phyloP scores from a whole-genome alignment of 2,888 invertebrate species.

The Aproaerema taeniolella region DNA sequence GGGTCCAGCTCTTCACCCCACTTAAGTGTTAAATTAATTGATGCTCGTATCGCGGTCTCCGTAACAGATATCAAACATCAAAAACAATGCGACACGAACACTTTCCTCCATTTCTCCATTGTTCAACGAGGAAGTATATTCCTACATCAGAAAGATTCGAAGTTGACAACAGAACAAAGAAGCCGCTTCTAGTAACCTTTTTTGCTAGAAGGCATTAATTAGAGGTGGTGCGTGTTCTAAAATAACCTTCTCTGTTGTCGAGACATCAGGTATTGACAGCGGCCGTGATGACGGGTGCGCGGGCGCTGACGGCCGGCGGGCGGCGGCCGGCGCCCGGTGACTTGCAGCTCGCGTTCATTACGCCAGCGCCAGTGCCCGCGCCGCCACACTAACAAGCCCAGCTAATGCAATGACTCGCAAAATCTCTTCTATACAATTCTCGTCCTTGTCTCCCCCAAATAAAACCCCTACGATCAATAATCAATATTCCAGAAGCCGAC shows the following conservation, averaged over 20 bases:
- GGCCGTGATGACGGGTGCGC: conserved; percentile 46
- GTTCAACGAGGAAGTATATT: not conserved
- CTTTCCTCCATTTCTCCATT: no score
- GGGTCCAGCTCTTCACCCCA: conserved; percentile 24
- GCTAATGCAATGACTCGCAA: conserved; percentile 76
- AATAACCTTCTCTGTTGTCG: conserved; percentile 71
- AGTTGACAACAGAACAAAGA: conserved; percentile 63
- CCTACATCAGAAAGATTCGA: conserved; percentile 9
- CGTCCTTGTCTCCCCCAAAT: conserved; percentile 25
- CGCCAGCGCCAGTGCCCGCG: conserved; percentile 33
- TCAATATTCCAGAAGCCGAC: conserved; percentile 52
- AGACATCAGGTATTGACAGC: conserved; percentile 64
- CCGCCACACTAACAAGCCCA: conserved; percentile 68
- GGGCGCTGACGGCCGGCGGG: conserved; percentile 38
- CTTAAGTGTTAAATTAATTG: conserved; percentile 64
- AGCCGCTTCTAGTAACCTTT: conserved; percentile 57
- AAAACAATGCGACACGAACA: conserved; percentile 14
- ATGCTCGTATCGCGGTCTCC: conserved; percentile 36
- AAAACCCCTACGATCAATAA: conserved; percentile 30
- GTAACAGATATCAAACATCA: conserved; percentile 23
- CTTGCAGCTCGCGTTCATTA: conserved; percentile 72
- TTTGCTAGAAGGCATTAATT: conserved; percentile 69
- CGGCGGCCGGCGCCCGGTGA: conserved; percentile 63
- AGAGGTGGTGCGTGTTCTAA: conserved; percentile 65
- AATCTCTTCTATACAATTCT: conserved; percentile 30